phyloP scores from a whole-genome alignment of 2,113 vertebrate genomes.

The Myxocyprinus asiaticus region DNA sequence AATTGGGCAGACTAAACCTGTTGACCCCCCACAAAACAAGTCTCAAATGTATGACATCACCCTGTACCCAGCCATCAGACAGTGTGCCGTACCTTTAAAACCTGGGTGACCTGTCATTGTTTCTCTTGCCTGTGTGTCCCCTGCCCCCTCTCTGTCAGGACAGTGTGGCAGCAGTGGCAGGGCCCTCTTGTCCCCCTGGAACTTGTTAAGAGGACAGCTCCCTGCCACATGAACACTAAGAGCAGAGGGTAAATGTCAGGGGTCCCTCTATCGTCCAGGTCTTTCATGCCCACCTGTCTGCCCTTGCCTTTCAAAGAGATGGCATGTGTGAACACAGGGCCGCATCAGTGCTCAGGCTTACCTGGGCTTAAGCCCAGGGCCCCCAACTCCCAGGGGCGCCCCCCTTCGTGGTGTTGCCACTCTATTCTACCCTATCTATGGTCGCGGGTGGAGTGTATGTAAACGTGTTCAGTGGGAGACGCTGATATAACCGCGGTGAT shows the following conservation, averaged over 20 bases:
- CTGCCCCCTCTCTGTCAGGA: constrained; percentile 24
- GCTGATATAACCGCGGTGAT: no score
- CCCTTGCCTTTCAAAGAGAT: constrained; percentile 41
- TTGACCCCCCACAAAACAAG: constrained; percentile 31
- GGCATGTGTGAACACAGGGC: neutral
- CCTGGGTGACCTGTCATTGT: constrained; percentile 17
- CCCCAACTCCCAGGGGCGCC: no score
- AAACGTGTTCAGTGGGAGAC: no score
- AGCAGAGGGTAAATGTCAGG: constrained; percentile 61
- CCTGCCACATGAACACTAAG: constrained; percentile 32
- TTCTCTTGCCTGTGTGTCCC: neutral
- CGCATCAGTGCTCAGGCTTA: no score
- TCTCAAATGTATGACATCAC: constrained; percentile 22
- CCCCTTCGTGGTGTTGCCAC: no score
- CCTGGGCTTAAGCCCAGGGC: no score
- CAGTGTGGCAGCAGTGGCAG: constrained; percentile 47
- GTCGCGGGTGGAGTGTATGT: no score
- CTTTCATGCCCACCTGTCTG: constrained; percentile 51
- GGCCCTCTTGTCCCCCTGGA: constrained; percentile 66
- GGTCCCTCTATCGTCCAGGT: constrained; percentile 51
- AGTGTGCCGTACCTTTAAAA: neutral
- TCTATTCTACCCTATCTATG: no score
- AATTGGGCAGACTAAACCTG: neutral
- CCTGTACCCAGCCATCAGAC: constrained; percentile 16
- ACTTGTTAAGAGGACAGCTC: constrained; percentile 64